A percentile compares a stretch with the other conserved stretches of the same genome.
These are phyloP conservation scores for Crotalus helleri DNA, from an alignment of 2,113 vertebrate genomes.

Conservation along the genomic window DNA sequence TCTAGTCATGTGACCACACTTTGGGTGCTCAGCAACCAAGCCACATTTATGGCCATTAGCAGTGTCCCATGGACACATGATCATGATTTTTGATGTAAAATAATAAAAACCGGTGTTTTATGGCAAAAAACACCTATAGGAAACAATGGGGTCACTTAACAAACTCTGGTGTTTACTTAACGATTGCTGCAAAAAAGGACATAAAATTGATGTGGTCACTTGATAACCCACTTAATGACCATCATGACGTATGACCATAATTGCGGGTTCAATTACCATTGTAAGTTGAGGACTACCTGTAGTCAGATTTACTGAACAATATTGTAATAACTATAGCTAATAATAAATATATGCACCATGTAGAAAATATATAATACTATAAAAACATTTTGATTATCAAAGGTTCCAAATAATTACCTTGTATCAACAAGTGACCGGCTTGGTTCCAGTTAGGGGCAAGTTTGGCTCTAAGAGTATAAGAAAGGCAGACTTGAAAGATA, in stretches of 20 bases:
- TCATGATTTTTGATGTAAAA: too few relatives aligned
- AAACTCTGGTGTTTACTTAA: too few relatives aligned
- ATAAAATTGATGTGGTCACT: neutral
- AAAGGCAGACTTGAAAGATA: constrained; percentile 81
- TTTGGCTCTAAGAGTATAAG: constrained; percentile 76
- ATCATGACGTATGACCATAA: neutral
- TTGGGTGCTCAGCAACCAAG: too few relatives aligned
- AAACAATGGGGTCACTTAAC: too few relatives aligned
- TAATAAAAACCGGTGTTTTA: too few relatives aligned
- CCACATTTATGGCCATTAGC: too few relatives aligned
- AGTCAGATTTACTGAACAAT: neutral
- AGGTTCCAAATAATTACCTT: constrained; percentile 67
- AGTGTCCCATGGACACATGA: too few relatives aligned
- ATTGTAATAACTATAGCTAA: neutral
- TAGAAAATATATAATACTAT: neutral
- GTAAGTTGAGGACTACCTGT: neutral
- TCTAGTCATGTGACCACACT: too few relatives aligned
- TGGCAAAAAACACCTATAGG: too few relatives aligned
- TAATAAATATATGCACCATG: neutral
- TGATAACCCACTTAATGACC: neutral
- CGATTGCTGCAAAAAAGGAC: too few relatives aligned
- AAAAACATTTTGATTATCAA: constrained; percentile 4
- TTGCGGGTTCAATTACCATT: neutral
- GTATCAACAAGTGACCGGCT: constrained; percentile 79
- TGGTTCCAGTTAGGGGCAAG: constrained; percentile 87